Percentiles rank a stretch among this genome's conserved stretches.
These are phyloP conservation scores for Thumatha senex DNA, from an alignment of 2,888 invertebrate genomes.

Conservation along the genomic window DNA sequence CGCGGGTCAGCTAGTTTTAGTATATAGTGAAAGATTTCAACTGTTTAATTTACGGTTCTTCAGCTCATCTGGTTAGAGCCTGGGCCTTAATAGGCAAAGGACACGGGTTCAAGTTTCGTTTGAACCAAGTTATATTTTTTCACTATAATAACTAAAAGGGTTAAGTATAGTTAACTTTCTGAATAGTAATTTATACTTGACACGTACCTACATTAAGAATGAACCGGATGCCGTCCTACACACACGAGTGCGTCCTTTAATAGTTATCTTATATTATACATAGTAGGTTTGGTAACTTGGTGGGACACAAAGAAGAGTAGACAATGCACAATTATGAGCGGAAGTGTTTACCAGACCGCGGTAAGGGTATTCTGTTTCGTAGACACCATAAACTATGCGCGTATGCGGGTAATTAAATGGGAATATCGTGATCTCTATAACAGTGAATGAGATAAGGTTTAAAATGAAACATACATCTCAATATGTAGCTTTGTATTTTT, in stretches of 20 bases:
- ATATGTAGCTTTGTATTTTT: no score
- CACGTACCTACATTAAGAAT: slow-evolving; percentile 8
- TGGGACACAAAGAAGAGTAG: slow-evolving; percentile 28
- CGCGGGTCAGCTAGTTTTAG: no score
- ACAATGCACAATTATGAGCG: slow-evolving; percentile 44
- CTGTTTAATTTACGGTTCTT: no score
- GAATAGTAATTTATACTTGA: slow-evolving; percentile 15
- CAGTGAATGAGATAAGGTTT: no score
- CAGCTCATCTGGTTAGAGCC: no score
- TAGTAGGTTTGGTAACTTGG: slow-evolving; percentile 9
- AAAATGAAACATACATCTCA: no score
- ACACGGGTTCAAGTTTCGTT: no score
- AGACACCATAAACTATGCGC: slow-evolving; percentile 10
- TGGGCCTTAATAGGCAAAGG: no score
- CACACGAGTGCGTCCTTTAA: slow-evolving; percentile 31
- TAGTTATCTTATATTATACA: slow-evolving; percentile 20
- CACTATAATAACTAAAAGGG: no score
- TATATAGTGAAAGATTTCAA: no score
- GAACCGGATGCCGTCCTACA: slow-evolving; percentile 23
- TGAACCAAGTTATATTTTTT: no score
- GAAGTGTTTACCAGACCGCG: slow-evolving; percentile 37
- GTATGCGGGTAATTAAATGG: not conserved
- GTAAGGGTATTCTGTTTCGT: slow-evolving; percentile 15
- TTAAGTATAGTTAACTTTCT: slow-evolving; percentile 2
- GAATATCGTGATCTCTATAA: no score